Evolutionary conservation across 2,888 invertebrate genomes (phyloP).

Genomic region (Mesoligia furuncula): DNA sequence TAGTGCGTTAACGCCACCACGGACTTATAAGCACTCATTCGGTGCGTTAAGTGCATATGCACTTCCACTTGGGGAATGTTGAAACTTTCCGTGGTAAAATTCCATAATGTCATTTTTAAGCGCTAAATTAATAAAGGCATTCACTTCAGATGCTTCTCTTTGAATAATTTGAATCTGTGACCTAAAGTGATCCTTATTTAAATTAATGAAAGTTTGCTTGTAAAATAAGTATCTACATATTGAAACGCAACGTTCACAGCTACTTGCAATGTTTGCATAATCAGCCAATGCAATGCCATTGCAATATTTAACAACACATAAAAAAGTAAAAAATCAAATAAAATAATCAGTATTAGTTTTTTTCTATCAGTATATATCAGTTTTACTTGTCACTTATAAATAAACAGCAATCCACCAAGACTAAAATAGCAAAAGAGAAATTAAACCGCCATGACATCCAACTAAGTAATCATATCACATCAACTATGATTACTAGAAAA

Average conservation of each 20-base stretch:
- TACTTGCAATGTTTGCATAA: too few relatives aligned
- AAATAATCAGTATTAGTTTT: too few relatives aligned
- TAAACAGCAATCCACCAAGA: not conserved
- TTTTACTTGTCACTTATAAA: not conserved
- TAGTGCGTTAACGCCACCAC: conserved; percentile 40
- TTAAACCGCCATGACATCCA: conserved; percentile 31
- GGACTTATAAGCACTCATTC: conserved; percentile 29
- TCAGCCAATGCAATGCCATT: too few relatives aligned
- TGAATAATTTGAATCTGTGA: not conserved
- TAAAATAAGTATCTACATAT: not conserved
- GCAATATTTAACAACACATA: not conserved
- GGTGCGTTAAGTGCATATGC: conserved; percentile 36
- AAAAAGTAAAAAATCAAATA: not conserved
- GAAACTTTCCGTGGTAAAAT: conserved; percentile 42
- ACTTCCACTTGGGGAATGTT: conserved; percentile 23
- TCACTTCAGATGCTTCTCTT: not conserved
- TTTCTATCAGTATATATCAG: too few relatives aligned
- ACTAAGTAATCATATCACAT: conserved; percentile 53
- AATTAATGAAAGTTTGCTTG: not conserved
- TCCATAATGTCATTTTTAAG: conserved; percentile 11
- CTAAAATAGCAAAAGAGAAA: conserved; percentile 59
- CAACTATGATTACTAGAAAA: conserved; percentile 59
- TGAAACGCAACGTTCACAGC: not conserved
- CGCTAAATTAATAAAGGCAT: not conserved
- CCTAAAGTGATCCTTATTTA: not conserved